Conservation (phyloP, 1,140 invertebrate species). For the Drosophila lacteicornis region DNA sequence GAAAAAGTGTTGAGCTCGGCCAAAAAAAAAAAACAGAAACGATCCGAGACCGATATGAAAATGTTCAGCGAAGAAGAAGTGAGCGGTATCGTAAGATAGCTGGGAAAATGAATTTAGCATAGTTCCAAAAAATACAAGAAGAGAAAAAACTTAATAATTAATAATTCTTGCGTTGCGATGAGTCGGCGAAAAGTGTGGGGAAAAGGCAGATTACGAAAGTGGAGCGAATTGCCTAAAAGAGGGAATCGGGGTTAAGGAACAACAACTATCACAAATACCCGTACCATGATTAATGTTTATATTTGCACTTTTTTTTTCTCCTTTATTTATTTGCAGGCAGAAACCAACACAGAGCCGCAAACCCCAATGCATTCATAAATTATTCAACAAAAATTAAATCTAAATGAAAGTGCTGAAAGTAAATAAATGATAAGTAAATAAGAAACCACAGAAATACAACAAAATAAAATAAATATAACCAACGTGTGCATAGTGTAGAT, state of each 20-base stretch:
- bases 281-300: constrained; percentile 49
- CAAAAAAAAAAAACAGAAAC: constrained; percentile 22
- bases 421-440: constrained; percentile 41
- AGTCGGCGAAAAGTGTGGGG: constrained; percentile 50
- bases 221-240: constrained; percentile 28
- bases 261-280: constrained; percentile 3
- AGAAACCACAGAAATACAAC: constrained; percentile 37
- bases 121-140: constrained; percentile 20
- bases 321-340: constrained; percentile 38
- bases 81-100: constrained; percentile 11
- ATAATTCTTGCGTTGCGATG: constrained; percentile 47
- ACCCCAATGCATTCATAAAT: constrained; percentile 25
- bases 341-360: constrained; percentile 26
- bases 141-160: constrained; percentile 29
- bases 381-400: constrained; percentile 20
- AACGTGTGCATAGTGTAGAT: constrained; percentile 43
- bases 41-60: constrained; percentile 48
- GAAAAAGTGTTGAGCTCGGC: constrained; percentile 60
- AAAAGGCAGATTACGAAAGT: constrained; percentile 31
- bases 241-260: constrained; percentile 22
- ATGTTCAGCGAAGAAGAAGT: constrained; percentile 20
- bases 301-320: constrained; percentile 40
- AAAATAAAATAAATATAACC: constrained; percentile 14
- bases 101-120: constrained; percentile 53
- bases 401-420: constrained; percentile 53